Evolutionary conservation across 2,888 invertebrate genomes (phyloP).

Genomic region (Carterocephalus palaemon): DNA sequence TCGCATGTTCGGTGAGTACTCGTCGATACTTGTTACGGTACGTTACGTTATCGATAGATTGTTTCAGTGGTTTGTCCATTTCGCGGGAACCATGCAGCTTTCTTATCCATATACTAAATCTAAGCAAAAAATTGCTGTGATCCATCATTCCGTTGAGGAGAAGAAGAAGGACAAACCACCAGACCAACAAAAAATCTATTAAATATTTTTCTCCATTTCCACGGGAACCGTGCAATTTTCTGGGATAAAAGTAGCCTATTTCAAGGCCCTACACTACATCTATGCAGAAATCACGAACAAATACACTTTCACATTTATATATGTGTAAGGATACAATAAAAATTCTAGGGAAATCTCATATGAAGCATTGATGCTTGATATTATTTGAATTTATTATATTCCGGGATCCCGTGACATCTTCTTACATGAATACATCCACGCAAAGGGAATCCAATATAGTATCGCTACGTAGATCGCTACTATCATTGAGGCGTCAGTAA

Average conservation of each 20-base stretch:
- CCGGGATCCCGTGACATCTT: conserved; percentile 8
- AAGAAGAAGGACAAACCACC: too few species aligned
- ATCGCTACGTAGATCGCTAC: conserved; percentile 11
- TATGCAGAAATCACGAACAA: background rate
- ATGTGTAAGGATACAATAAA: background rate
- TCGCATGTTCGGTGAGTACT: too few species aligned
- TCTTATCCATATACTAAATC: too few species aligned
- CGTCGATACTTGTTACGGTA: too few species aligned
- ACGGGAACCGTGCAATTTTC: too few species aligned
- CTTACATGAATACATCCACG: conserved; percentile 10
- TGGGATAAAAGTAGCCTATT: background rate
- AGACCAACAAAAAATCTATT: too few species aligned
- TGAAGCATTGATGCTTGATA: conserved; percentile 3
- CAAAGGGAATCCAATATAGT: conserved; percentile 17
- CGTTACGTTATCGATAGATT: too few species aligned
- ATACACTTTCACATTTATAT: background rate
- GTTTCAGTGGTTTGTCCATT: too few species aligned
- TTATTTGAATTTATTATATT: conserved; percentile 7
- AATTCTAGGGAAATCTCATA: conserved; percentile 6
- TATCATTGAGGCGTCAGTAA: conserved; percentile 16
- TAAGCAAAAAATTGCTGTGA: too few species aligned
- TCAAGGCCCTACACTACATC: background rate
- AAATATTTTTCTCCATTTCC: too few species aligned
- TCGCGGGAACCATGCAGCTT: too few species aligned
- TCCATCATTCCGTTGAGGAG: too few species aligned